These are phyloP conservation scores for Patella depressa DNA, from an alignment of 2,888 invertebrate genomes.

Conservation along the genomic window DNA sequence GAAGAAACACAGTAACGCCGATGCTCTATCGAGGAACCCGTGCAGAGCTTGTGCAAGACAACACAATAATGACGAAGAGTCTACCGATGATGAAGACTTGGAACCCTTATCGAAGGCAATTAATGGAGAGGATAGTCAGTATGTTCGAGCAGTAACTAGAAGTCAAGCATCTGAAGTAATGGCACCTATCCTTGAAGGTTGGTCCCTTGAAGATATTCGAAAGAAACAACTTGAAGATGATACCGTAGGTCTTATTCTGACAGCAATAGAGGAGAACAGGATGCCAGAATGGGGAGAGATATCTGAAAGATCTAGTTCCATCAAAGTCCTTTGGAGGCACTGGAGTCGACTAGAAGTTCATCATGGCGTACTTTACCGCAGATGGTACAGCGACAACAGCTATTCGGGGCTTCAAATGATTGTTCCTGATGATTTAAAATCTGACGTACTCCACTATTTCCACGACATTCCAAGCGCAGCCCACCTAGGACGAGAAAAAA, in stretches of 20 bases:
- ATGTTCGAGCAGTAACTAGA: too few species aligned
- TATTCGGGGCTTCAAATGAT: background rate
- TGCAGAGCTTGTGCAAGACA: background rate
- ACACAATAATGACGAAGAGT: background rate
- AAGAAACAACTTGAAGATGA: background rate
- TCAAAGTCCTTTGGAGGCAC: background rate
- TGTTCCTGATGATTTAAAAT: background rate
- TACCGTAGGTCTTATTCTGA: background rate
- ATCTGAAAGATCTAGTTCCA: background rate
- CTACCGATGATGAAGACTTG: background rate
- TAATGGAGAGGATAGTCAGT: too few species aligned
- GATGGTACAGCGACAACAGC: background rate
- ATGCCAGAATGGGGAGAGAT: slow-evolving; percentile 7
- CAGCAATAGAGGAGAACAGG: too few species aligned
- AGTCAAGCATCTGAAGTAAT: too few species aligned
- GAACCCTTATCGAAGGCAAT: too few species aligned
- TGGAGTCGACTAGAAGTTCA: slow-evolving; percentile 3
- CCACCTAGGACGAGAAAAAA: slow-evolving; percentile 9
- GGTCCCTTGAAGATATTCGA: background rate
- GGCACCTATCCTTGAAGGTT: background rate
- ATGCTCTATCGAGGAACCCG: slow-evolving; percentile 15
- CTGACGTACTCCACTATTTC: background rate
- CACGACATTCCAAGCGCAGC: slow-evolving; percentile 10
- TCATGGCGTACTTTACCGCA: background rate
- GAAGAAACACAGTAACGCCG: slow-evolving; percentile 15